Percentiles rank a stretch among this genome's conserved stretches.
phyloP scores from a whole-genome alignment of 2,888 invertebrate species.

The Macaria liturata region DNA sequence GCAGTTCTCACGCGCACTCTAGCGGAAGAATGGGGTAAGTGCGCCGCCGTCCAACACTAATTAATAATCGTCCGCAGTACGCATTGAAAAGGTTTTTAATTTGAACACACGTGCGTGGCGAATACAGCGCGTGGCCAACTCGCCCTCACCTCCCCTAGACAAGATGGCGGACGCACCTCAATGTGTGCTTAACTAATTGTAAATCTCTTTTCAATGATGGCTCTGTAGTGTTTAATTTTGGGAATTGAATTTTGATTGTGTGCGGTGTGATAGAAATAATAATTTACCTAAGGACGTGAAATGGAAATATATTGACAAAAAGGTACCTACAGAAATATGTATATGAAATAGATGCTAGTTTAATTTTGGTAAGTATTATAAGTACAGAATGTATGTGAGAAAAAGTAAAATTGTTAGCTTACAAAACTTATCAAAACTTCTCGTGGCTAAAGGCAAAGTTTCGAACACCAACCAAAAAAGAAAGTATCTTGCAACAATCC shows the following conservation, averaged over 20 bases:
- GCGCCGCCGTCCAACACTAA: slow-evolving; percentile 49
- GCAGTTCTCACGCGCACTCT: slow-evolving; percentile 58
- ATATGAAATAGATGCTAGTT: no score
- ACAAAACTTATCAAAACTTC: no score
- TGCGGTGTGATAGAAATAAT: no score
- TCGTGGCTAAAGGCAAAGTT: background rate
- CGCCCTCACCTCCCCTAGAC: slow-evolving; percentile 8
- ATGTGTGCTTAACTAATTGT: slow-evolving; percentile 23
- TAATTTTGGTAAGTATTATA: no score
- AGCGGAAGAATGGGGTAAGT: slow-evolving; percentile 24
- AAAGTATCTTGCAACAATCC: background rate
- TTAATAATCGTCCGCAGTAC: slow-evolving; percentile 63
- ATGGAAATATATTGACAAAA: no score
- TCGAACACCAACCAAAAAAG: background rate
- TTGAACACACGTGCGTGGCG: slow-evolving; percentile 72
- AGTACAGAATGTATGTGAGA: no score
- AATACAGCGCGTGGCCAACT: slow-evolving; percentile 68
- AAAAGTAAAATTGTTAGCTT: no score
- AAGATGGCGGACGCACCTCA: slow-evolving; percentile 15
- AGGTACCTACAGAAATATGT: no score
- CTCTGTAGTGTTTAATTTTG: no score
- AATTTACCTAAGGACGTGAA: no score
- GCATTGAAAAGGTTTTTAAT: slow-evolving; percentile 70
- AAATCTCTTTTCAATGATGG: slow-evolving; percentile 3
- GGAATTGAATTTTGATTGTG: no score